phyloP scores from a whole-genome alignment of 2,888 invertebrate genomes.

The Cylloceria caligata region DNA sequence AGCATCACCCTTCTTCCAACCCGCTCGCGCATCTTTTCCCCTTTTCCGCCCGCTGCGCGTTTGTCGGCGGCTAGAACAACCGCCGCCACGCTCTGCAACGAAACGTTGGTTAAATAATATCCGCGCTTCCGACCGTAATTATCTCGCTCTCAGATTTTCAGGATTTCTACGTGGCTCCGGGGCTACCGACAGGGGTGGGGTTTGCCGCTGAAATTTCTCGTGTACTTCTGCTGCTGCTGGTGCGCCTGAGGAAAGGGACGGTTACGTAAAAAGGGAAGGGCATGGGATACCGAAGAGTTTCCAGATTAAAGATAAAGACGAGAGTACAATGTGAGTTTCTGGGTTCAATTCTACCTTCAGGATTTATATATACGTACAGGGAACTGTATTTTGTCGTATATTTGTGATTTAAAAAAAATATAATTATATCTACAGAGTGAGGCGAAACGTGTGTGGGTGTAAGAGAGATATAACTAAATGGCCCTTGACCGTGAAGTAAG shows the following conservation, averaged over 20 bases:
- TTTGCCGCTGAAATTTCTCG: conserved; percentile 45
- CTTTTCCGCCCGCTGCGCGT: conserved; percentile 46
- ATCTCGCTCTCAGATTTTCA: conserved; percentile 83
- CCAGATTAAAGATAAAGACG: conserved; percentile 72
- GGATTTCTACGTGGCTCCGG: conserved; percentile 68
- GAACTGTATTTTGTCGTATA: conserved; percentile 37
- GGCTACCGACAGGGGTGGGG: conserved; percentile 42
- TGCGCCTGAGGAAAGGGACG: conserved; percentile 60
- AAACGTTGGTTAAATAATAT: conserved; percentile 83
- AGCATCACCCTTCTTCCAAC: conserved; percentile 61
- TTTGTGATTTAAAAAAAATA: background rate
- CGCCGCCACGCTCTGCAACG: conserved; percentile 70
- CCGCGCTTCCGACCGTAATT: conserved; percentile 82
- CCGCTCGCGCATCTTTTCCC: conserved; percentile 67
- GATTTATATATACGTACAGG: conserved; percentile 64
- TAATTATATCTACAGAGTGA: background rate
- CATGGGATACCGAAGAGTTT: conserved; percentile 65
- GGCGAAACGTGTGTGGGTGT: no score
- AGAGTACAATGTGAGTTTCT: conserved; percentile 52
- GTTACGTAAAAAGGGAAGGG: conserved; percentile 28
- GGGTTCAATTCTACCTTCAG: conserved; percentile 26
- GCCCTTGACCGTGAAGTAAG: no score
- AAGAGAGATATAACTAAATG: no score
- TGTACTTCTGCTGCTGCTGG: conserved; percentile 37
- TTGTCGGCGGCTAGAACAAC: conserved; percentile 13